These are phyloP conservation scores for Rhombomys opimus DNA, from an alignment of 2,113 vertebrate genomes.

Conservation along the genomic window DNA sequence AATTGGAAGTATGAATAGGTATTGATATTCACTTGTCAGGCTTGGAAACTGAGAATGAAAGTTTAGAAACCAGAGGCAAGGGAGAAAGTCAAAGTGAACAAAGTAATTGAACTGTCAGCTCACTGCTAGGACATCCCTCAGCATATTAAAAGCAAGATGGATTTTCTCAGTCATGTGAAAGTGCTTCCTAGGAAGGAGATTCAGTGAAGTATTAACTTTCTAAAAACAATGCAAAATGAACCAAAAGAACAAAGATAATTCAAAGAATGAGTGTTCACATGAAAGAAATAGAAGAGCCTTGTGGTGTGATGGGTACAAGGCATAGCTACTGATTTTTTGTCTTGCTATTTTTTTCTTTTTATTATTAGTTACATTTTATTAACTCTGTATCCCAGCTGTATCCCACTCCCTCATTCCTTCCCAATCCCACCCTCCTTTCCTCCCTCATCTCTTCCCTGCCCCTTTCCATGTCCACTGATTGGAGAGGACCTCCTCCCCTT, in stretches of 20 bases:
- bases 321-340: neutral
- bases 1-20: neutral
- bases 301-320: neutral
- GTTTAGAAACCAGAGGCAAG: neutral
- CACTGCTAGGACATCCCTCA: neutral
- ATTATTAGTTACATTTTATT: too few relatives aligned
- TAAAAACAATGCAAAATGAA: neutral
- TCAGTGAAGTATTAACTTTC: neutral
- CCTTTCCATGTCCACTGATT: too few relatives aligned
- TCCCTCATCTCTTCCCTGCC: too few relatives aligned
- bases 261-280: neutral
- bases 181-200: neutral
- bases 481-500: too few relatives aligned
- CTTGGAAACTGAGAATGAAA: neutral
- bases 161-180: neutral
- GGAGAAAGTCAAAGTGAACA: neutral
- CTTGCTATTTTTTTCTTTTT: neutral
- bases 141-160: neutral
- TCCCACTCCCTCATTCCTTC: too few relatives aligned
- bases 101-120: neutral
- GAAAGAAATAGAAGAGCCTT: neutral
- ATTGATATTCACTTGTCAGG: neutral
- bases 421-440: too few relatives aligned
- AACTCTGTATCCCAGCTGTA: too few relatives aligned
- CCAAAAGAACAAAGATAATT: neutral